phyloP scores from a whole-genome alignment of 2,888 invertebrate species.

The Cephalotes varians region DNA sequence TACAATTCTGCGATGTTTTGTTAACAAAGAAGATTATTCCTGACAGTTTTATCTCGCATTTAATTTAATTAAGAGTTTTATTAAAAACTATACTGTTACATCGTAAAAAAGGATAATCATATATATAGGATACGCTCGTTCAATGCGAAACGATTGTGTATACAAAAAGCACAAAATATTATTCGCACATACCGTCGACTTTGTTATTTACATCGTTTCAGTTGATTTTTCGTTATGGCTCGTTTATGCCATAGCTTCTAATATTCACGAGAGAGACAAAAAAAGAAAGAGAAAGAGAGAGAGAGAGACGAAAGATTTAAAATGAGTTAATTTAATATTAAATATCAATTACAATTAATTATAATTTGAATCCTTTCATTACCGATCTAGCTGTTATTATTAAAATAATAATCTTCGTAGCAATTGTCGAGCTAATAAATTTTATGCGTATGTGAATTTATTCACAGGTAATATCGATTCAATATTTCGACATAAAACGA shows the following conservation, averaged over 20 bases:
- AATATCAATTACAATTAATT: slow-evolving; percentile 22
- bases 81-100: not conserved
- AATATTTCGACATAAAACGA: not conserved
- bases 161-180: not conserved
- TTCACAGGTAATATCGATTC: not conserved
- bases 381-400: not conserved
- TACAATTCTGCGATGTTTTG: not conserved
- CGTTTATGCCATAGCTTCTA: not conserved
- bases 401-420: not conserved
- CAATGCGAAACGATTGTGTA: not conserved
- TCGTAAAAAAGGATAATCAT: not conserved
- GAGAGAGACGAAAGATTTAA: not conserved
- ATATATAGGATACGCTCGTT: not conserved
- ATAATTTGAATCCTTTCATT: not conserved
- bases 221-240: not conserved
- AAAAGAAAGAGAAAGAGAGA: no score
- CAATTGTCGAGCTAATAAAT: not conserved
- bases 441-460: not conserved
- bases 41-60: slow-evolving; percentile 7
- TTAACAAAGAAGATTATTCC: not conserved
- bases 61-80: slow-evolving; percentile 16
- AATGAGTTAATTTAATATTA: not conserved
- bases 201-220: slow-evolving; percentile 1
- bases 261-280: slow-evolving; percentile 14
- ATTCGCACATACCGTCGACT: not conserved